Base-by-base conservation (phyloP, 64 coral and sea anemone genomes). In the Hydrozoanthus tunicans region DNA sequence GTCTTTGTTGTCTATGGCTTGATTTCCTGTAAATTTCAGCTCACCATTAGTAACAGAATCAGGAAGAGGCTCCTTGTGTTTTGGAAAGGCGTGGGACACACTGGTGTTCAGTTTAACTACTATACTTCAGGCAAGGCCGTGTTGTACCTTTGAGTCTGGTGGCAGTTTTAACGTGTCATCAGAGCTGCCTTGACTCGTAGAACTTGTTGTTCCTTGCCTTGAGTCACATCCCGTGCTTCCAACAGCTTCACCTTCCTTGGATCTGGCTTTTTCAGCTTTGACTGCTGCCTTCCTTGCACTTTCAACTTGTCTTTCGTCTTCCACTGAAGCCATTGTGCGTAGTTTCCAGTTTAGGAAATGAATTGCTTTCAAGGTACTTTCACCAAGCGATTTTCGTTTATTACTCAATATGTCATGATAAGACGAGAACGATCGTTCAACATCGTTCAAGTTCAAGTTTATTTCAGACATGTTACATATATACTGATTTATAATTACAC, bases 301-400 rank as follows among this genome's bases (percentile, higher is more conserved):
- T 24, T 89, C 51, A 66, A 13, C 86, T 89, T 89, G 62, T 70
- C 76, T 54, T 90, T 93, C 92, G 59, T 82, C 13, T 58, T 93
- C 64, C 27, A 81, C 60, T 66, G 58, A 66, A 27, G 76, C 62
- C 77, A 63, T 73, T 26, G 80, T 58, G 51, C 72, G 14, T 10
- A 94, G 89, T 70, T 91, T 94, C 89, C 60, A 91, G 64, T 86
- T 94, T 43, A 91, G 24, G 76, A 94, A 91, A 67, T 91, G 93
- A 82, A 91, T 58, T 25, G 79, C 81, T 15, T 86, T 90, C 72
- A 86, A 86, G 14, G 80, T 91, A 58, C 27, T 85, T 86, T 91
- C 26, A 72, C 85, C 61, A 58, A 86, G 80, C 51, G 78, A 79
- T 82, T 66, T 80, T 25, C 66, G 66, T 76, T 94, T 94, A 5